Evolutionary conservation across 2,797 vertebrate genomes (phyloP).

Genomic region (Sparidentex hasta): DNA sequence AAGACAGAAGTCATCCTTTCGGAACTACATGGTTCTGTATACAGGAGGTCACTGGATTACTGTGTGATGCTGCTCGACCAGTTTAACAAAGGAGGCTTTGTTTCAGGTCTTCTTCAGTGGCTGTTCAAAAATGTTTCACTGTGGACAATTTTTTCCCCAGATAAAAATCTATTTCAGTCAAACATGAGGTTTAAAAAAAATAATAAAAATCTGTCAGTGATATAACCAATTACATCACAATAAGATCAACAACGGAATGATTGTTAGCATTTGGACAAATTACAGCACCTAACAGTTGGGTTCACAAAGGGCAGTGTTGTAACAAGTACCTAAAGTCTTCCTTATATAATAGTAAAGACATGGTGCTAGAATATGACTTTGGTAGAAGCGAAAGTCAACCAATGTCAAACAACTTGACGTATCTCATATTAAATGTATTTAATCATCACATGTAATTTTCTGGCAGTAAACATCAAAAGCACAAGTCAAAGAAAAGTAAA

Average conservation of each 20-base stretch:
- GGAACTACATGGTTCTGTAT: slow-evolving; percentile 22
- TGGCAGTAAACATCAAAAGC: too few relatives aligned
- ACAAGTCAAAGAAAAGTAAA: too few relatives aligned
- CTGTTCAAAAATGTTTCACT: slow-evolving; percentile 35
- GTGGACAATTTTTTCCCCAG: slow-evolving; percentile 1
- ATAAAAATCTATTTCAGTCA: slow-evolving; percentile 34
- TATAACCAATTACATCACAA: neutral
- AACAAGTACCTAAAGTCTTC: too few relatives aligned
- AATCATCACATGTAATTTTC: too few relatives aligned
- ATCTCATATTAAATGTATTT: too few relatives aligned
- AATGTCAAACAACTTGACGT: too few relatives aligned
- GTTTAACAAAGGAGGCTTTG: slow-evolving; percentile 43
- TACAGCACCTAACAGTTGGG: neutral
- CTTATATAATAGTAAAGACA: too few relatives aligned
- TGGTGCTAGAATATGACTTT: too few relatives aligned
- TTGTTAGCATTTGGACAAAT: neutral
- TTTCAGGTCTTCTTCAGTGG: slow-evolving; percentile 25
- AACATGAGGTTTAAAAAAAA: slow-evolving; percentile 3
- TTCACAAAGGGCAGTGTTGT: neutral
- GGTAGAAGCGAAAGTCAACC: too few relatives aligned
- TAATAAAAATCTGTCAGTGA: neutral
- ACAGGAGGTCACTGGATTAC: slow-evolving; percentile 23
- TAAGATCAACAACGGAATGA: too few relatives aligned
- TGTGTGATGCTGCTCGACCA: slow-evolving; percentile 35
- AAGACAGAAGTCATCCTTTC: slow-evolving; percentile 35